Base-by-base conservation (phyloP, 30 jellyfish, hydroid and myxozoan species). In the Aurelia aurita complex sp. Pacific region DNA sequence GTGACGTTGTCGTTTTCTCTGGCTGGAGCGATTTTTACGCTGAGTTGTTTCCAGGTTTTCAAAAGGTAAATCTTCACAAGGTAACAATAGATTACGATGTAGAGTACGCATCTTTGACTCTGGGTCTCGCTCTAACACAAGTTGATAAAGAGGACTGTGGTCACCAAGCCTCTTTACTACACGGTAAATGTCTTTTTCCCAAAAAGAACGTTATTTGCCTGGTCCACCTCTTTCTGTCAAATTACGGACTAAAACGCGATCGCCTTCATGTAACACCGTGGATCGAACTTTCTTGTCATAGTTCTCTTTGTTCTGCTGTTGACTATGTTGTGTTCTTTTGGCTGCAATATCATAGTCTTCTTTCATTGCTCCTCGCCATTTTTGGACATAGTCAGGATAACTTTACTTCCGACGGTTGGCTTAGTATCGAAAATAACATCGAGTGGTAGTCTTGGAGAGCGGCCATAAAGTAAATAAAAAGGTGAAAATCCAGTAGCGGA, bases 241-340 rank as follows among this genome's bases (percentile, higher is more conserved):
- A 84, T 29, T 55, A 50, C 91, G 87, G n/a, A n/a, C 85, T 9
- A 64, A 81, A 52, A 35, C 74, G 18, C 65, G 65, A 54, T 15
- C 65, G 15, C 15, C 65, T 54, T 10, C 12, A 8, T 54, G 65
- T 54, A 54, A 15, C 10, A 54, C 65, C 65, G 65, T 8, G 15
- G 65, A 54, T 8, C 65, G 65, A 10, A 54, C 65, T 65, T 85
- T 51, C 51, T 67, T 81, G 15, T 81, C 29, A 16, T n/a, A n/a
- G n/a, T n/a, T n/a, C n/a, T n/a, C n/a, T n/a, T n/a, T n/a, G n/a
- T n/a, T n/a, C n/a, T n/a, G 65, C 15, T 54, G 65, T 54, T 54
- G 65, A 54, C 65, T 54, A 54, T 54, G 10, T 54, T 54, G 65
- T 54, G 65, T 8, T 10, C 65, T 10, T 54, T 54, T 54, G 12